Evolutionary conservation across 2,888 invertebrate genomes (phyloP), one percentile per base, ranked within the genome.

Genomic region (Drosophila aldrichi): DNA sequence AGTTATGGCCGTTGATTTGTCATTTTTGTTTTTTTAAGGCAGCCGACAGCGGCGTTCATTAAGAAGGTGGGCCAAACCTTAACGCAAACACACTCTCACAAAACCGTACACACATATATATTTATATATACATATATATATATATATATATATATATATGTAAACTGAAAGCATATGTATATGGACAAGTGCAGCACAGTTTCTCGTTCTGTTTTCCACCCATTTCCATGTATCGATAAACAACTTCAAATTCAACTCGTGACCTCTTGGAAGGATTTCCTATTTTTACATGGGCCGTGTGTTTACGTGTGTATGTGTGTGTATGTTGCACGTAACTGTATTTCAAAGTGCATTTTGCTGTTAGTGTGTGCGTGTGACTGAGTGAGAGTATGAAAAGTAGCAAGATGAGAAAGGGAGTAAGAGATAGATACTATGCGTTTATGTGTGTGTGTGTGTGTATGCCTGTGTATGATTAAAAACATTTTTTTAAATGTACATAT

Each of bases 201-300:
- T 64, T 60, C 38, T 60, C 41, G 44, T 57, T 63, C 55, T 18
- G 49, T 12, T 68, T 72, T 62, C 43, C 57, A 63, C 63, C 43
- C 60, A 63, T 38, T 77, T 63, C 63, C 56, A 57, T 51, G 22
- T 77, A 73, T 77, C 77, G 77, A 77, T 73, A 77, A 77, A 66
- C 73, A 79, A 79, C 79, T 79, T 72, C 67, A 72, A 72, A 64
- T 79, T 75, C 80, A 80, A 84, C 84, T 84, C 84, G 84, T 84
- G 84, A 84, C 84, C 87, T 84, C 84, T 84, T 80, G 70, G 74
- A 85, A 77, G 82, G 74, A 86, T 86, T 83, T 81, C 79, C 83
- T 86, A 84, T 87, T 84, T 87, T 78, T 87, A 84, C 63, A 85
- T 74, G 77, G 64, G 52, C 51, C 57, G 68, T 70, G 54, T 67